Conservation (phyloP, 2,113 vertebrate genomes). For the Cyanistes caeruleus region DNA sequence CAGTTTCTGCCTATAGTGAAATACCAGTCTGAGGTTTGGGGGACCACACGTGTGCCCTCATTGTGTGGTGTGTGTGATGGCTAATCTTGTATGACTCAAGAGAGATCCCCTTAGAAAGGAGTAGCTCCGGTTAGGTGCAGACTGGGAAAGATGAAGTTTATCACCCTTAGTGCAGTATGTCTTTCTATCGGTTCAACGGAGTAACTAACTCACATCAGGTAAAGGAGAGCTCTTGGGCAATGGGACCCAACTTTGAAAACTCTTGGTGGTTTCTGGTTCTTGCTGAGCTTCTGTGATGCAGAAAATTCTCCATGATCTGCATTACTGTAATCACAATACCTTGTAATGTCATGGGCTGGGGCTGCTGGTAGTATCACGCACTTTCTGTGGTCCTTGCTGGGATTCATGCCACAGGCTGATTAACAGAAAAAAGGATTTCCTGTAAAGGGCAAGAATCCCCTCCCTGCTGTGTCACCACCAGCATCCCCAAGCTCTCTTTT, state of each 20-base stretch:
- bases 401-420: neutral
- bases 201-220: neutral
- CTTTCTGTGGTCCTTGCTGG: neutral
- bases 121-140: neutral
- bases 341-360: neutral
- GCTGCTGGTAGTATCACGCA: neutral
- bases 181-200: neutral
- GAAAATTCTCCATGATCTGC: neutral
- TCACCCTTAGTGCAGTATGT: neutral
- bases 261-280: neutral
- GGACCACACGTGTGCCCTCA: accelerated
- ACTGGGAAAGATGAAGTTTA: neutral
- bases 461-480: neutral
- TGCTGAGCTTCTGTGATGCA: neutral
- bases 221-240: neutral
- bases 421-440: neutral
- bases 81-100: neutral
- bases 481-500: neutral
- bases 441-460: neutral
- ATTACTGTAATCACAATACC: neutral
- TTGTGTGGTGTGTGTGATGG: neutral
- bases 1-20: neutral
- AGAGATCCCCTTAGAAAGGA: neutral
- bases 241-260: neutral
- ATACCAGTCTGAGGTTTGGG: neutral